phyloP scores from a whole-genome alignment of 1,140 invertebrate genomes.

The Manduca sexta region DNA sequence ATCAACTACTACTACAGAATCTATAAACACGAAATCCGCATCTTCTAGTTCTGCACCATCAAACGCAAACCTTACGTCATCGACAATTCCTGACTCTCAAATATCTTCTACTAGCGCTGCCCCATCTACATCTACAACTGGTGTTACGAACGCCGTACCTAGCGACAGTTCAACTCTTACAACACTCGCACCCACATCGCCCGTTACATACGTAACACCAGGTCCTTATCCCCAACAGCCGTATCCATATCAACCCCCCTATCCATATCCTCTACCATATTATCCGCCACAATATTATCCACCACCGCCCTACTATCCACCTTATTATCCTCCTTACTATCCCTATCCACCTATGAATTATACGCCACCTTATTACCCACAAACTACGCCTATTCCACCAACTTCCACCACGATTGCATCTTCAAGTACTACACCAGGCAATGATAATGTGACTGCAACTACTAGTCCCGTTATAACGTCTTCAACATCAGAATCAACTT shows the following conservation, averaged over 20 bases:
- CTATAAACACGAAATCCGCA: not conserved
- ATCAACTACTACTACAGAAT: not conserved
- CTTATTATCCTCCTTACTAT: not conserved
- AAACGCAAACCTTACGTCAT: not conserved
- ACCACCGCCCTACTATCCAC: not conserved
- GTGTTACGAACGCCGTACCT: not conserved
- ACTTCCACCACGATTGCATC: not conserved
- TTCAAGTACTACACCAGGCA: not conserved
- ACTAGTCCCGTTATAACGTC: not conserved
- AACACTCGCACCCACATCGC: not conserved
- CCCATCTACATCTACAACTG: not conserved
- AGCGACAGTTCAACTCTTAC: too few relatives aligned
- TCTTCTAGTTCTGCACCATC: not conserved
- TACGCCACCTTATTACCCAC: not conserved
- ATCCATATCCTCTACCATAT: too few relatives aligned
- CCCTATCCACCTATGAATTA: not conserved
- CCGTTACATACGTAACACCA: not conserved
- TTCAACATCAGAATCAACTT: not conserved
- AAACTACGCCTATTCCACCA: too few relatives aligned
- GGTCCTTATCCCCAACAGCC: not conserved
- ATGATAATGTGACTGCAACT: too few relatives aligned
- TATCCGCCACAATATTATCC: not conserved
- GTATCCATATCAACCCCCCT: too few relatives aligned
- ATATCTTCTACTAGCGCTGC: not conserved
- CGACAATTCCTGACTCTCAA: not conserved